phyloP scores from a whole-genome alignment of 1,140 invertebrate species.

The Nylanderia fulva region DNA sequence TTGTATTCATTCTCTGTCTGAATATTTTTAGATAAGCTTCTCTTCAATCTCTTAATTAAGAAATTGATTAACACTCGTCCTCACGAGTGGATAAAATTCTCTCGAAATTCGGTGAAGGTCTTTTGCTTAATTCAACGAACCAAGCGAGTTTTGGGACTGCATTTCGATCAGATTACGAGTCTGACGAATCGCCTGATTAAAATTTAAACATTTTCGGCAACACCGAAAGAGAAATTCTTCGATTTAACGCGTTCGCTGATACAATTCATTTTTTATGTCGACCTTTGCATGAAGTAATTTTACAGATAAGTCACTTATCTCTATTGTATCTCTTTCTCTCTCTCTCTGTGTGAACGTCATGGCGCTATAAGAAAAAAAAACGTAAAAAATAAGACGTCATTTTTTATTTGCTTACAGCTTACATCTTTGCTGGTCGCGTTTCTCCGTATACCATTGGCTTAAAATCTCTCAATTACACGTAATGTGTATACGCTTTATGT shows the following conservation, averaged over 20 bases:
- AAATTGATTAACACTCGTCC: neutral
- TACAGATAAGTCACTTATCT: neutral
- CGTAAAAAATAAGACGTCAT: no score
- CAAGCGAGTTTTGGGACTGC: neutral
- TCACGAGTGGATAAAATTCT: neutral
- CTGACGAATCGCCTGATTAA: slow-evolving; percentile 45
- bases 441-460: neutral
- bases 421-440: no score
- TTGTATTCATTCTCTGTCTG: neutral
- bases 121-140: slow-evolving; percentile 22
- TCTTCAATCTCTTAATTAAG: neutral
- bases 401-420: no score
- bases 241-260: neutral
- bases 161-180: neutral
- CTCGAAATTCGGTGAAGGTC: slow-evolving; percentile 14
- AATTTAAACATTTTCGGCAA: slow-evolving; percentile 8
- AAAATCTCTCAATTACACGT: slow-evolving; percentile 13
- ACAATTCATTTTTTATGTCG: neutral
- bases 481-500: neutral
- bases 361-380: no score
- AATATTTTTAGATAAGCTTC: neutral
- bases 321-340: no score
- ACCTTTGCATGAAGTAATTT: slow-evolving; percentile 5
- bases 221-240: neutral
- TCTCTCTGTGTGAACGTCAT: no score